Evolutionary conservation across 2,888 invertebrate genomes (phyloP).

Genomic region (Tubulanus polymorphus): DNA sequence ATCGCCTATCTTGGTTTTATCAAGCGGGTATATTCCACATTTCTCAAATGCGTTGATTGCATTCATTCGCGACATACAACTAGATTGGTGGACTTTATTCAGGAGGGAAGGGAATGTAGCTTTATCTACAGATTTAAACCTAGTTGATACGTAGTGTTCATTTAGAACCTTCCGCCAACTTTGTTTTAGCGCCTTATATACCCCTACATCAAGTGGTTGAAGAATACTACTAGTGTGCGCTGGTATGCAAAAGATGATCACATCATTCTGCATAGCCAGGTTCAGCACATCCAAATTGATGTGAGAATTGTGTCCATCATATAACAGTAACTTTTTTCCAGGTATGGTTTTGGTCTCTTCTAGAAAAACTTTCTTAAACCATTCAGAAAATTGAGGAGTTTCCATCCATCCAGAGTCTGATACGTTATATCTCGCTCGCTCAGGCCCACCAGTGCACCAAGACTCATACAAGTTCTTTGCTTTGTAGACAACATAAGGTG

Average conservation of each 20-base stretch:
- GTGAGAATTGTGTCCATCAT: constrained; percentile 15
- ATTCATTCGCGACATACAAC: no score
- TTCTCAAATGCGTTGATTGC: no score
- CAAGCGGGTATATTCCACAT: no score
- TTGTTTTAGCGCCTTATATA: constrained; percentile 5
- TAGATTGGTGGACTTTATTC: no score
- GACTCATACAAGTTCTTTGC: constrained; percentile 14
- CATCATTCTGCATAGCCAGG: constrained; percentile 6
- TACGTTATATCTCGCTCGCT: constrained; percentile 1
- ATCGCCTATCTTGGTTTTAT: no score
- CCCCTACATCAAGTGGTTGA: constrained; percentile 13
- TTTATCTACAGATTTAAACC: no score
- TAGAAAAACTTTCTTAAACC: constrained; percentile 11
- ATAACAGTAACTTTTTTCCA: constrained; percentile 3
- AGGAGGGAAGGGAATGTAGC: no score
- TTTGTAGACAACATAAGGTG: constrained; percentile 17
- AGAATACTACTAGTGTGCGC: constrained; percentile 9
- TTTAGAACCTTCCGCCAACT: background rate
- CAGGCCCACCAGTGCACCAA: constrained; percentile 14
- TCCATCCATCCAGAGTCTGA: background rate
- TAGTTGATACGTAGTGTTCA: no score
- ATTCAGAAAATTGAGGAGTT: constrained; percentile 7
- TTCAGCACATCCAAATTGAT: background rate
- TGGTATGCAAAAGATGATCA: constrained; percentile 11
- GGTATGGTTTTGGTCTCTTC: background rate